Evolutionary conservation across 1,140 invertebrate genomes (phyloP), one percentile per base, ranked within the genome.

Genomic region (Diorhabda elongata): DNA sequence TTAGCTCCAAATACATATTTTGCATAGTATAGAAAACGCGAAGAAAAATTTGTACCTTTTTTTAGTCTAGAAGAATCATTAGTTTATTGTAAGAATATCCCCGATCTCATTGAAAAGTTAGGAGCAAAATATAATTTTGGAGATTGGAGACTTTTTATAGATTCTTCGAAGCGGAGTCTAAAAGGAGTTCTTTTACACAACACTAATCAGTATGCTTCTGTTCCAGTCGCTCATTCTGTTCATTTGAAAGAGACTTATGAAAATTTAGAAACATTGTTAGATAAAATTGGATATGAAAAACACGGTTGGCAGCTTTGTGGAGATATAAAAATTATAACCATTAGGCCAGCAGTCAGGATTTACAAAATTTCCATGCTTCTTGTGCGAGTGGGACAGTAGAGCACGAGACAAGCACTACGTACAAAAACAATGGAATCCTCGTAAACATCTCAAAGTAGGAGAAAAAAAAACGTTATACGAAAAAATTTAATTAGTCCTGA

Each of bases 21-120:
- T 4, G 43, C 41, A 2, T 62, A 3, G 42, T 62, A 44, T 44
- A 26, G 26, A 26, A 26, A 26, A 26, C 26, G 26, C 26, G 26
- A 26, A 26, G 26, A 26, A 26, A 2, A n/a, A 62, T 5, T 7
- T 42, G 4, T 26, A 42, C 41, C 57, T 57, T 68, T 43, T 47
- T 68, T 59, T 59, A 42, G 9, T 11, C 8, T 1, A 44, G 45
- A 57, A 44, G 9, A 67, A 42, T n/a, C 59, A n/a, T 67, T 67
- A n/a, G 57, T 67, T 67, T 58, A 59, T 67, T 60, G 56, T 44
- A 59, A 42, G 11, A 3, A 61, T 61, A 26, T 68, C 42, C 43
- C 61, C 61, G 59, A 42, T 61, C 62, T 68, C 1, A 61, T 68
- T 47, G 44, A 56, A 52, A 47, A 11, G 62, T 62, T 68, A n/a